These are phyloP conservation scores for Erebia epiphron DNA, from an alignment of 2,888 invertebrate species.

Conservation along the genomic window DNA sequence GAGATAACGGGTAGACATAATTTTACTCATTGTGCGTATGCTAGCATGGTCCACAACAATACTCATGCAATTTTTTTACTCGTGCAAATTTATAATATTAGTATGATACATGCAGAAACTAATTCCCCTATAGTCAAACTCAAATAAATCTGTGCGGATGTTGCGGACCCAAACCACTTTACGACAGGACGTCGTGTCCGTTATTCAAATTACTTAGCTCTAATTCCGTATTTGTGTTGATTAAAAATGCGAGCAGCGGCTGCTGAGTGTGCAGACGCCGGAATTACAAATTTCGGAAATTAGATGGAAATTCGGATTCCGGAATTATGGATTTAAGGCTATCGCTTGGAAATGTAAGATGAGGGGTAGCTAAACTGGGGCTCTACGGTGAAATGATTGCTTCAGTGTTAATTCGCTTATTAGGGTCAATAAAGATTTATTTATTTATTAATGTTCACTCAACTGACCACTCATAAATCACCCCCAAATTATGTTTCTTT, in stretches of 20 bases:
- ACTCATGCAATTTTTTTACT: too few species aligned
- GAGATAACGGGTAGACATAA: too few species aligned
- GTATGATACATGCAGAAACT: too few species aligned
- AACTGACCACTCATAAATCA: too few species aligned
- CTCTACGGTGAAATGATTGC: too few species aligned
- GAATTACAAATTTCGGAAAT: constrained; percentile 50
- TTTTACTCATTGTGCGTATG: too few species aligned
- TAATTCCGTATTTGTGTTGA: constrained; percentile 55
- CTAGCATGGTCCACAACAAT: too few species aligned
- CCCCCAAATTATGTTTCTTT: too few species aligned
- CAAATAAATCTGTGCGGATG: not conserved
- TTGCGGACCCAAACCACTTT: constrained; percentile 47
- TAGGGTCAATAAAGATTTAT: too few species aligned
- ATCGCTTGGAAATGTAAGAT: not conserved
- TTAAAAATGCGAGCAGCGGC: constrained; percentile 66
- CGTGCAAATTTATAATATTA: too few species aligned
- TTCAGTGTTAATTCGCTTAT: too few species aligned
- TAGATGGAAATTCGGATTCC: constrained; percentile 7
- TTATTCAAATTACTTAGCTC: constrained; percentile 66
- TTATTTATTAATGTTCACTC: too few species aligned
- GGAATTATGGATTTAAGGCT: constrained; percentile 5
- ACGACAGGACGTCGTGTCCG: constrained; percentile 42
- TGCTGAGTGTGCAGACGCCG: constrained; percentile 42
- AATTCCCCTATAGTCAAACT: not conserved
- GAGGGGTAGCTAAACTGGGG: not conserved